These are phyloP conservation scores for Idris sp. DNA, from an alignment of 1,140 invertebrate species.

Conservation along the genomic window DNA sequence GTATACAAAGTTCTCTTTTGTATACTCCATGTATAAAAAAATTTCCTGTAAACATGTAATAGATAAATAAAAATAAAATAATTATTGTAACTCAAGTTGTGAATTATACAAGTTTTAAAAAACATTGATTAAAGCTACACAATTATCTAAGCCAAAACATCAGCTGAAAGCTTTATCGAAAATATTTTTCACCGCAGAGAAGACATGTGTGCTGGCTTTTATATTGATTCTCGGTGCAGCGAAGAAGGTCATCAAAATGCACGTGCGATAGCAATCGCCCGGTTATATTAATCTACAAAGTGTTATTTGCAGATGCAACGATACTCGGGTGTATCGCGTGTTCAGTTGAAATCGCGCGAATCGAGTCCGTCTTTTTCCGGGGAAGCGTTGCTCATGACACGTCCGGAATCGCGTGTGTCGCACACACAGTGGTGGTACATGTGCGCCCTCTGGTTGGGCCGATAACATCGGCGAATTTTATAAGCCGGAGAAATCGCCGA, in stretches of 20 bases:
- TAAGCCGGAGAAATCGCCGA: slow-evolving; percentile 61
- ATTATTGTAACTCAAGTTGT: too few relatives aligned
- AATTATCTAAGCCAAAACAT: too few relatives aligned
- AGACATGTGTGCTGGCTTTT: slow-evolving; percentile 38
- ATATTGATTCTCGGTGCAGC: slow-evolving; percentile 43
- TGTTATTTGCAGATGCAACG: slow-evolving; percentile 55
- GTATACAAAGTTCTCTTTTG: too few relatives aligned
- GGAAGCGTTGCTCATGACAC: slow-evolving; percentile 50
- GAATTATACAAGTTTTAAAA: too few relatives aligned
- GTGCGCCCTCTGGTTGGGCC: slow-evolving; percentile 39
- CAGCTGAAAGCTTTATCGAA: slow-evolving; percentile 20
- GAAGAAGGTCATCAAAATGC: slow-evolving; percentile 58
- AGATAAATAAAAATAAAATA: too few relatives aligned
- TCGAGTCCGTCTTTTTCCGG: slow-evolving; percentile 26
- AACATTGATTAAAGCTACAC: too few relatives aligned
- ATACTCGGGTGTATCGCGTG: slow-evolving; percentile 44
- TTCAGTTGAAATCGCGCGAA: slow-evolving; percentile 41
- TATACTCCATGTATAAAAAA: too few relatives aligned
- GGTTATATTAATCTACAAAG: slow-evolving; percentile 62
- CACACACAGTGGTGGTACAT: slow-evolving; percentile 29
- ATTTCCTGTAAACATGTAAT: too few relatives aligned
- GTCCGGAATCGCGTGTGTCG: slow-evolving; percentile 51
- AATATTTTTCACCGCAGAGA: slow-evolving; percentile 29
- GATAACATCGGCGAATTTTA: slow-evolving; percentile 63
- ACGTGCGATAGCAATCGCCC: slow-evolving; percentile 47